Percentiles rank a stretch among this genome's conserved stretches.
Conservation (phyloP, 2,888 invertebrate genomes). For the Actias luna region DNA sequence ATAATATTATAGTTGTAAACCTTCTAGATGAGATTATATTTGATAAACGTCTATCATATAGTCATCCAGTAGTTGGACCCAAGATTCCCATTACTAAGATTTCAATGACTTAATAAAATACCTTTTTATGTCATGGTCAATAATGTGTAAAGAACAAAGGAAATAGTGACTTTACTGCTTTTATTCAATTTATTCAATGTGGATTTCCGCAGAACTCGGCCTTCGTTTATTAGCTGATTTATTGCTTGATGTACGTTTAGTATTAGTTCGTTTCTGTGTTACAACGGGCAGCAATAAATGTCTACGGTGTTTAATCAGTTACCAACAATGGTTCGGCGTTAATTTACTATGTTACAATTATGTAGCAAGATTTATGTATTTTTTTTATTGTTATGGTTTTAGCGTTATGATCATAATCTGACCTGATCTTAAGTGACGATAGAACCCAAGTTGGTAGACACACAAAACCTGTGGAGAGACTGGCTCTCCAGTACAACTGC, state of each 20-base stretch:
- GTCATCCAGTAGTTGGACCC: too few relatives aligned
- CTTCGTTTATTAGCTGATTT: slow-evolving; percentile 9
- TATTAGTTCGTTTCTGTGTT: slow-evolving; percentile 1
- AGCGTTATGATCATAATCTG: too few relatives aligned
- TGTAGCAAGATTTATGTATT: neutral
- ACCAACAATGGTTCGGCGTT: neutral
- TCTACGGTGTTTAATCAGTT: slow-evolving; percentile 6
- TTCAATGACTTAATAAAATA: neutral
- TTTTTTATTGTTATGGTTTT: neutral
- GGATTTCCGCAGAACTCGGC: slow-evolving; percentile 5
- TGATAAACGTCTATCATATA: too few relatives aligned
- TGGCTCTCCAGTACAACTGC: too few relatives aligned
- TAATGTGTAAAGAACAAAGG: neutral
- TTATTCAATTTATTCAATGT: slow-evolving; percentile 9
- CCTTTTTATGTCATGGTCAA: neutral
- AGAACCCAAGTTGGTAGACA: too few relatives aligned
- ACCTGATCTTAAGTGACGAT: too few relatives aligned
- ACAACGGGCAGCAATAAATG: slow-evolving; percentile 7
- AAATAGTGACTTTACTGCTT: neutral
- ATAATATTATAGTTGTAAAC: too few relatives aligned
- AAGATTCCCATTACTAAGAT: neutral
- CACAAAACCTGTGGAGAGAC: too few relatives aligned
- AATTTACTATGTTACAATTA: slow-evolving; percentile 3
- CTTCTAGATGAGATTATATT: too few relatives aligned
- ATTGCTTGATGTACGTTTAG: neutral